Percentiles rank a stretch among this genome's conserved stretches.
phyloP scores from a whole-genome alignment of 1,140 invertebrate species.

The Philaenus spumarius region DNA sequence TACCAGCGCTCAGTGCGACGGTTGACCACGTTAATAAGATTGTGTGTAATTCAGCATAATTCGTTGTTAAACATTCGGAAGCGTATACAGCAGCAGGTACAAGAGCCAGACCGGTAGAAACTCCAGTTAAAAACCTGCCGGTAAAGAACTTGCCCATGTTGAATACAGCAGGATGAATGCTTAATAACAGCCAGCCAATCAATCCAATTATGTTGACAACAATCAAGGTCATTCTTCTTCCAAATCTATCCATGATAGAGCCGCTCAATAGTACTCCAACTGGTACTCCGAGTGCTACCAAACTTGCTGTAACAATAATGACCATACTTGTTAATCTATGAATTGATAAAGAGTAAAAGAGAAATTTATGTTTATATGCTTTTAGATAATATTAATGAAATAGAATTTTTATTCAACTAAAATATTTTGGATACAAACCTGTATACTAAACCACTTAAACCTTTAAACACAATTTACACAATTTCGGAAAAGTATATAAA shows the following conservation, averaged over 20 bases:
- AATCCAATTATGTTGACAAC: conserved; percentile 45
- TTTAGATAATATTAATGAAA: no score
- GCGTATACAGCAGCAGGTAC: conserved; percentile 35
- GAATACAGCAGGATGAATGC: conserved; percentile 24
- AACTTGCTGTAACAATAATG: conserved; percentile 49
- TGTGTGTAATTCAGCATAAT: conserved; percentile 34
- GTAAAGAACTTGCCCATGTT: conserved; percentile 38
- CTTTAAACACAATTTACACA: no score
- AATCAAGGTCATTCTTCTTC: conserved; percentile 49
- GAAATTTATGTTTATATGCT: no score
- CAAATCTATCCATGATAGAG: conserved; percentile 55
- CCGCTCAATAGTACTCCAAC: conserved; percentile 46
- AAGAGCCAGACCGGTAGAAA: conserved; percentile 28
- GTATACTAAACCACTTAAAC: no score
- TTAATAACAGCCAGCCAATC: conserved; percentile 47
- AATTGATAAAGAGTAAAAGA: no score
- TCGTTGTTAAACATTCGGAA: conserved; percentile 43
- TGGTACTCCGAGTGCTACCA: conserved; percentile 47
- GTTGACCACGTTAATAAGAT: conserved; percentile 23
- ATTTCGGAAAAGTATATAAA: no score
- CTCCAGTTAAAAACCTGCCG: conserved; percentile 45
- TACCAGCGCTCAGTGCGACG: conserved; percentile 34
- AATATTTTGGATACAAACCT: no score
- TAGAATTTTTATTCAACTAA: no score
- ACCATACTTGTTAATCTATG: no score